phyloP scores from a whole-genome alignment of 2,113 vertebrate genomes.

The Perca schrenkii region DNA sequence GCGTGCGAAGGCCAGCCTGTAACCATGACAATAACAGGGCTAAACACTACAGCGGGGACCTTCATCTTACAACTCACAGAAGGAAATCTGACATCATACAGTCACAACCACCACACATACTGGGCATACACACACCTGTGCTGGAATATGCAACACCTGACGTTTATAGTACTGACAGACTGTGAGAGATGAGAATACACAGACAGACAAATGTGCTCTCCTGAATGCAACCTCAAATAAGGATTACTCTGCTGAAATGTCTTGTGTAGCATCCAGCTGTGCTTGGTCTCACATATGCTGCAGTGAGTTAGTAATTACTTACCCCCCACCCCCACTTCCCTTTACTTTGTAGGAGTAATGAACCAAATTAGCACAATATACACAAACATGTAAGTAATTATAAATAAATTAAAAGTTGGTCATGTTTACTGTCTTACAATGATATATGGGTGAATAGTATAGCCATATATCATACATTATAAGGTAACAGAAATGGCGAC shows the following conservation, averaged over 20 bases:
- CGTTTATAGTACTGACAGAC: conserved; percentile 74
- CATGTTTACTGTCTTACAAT: conserved; percentile 43
- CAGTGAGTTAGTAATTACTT: not conserved
- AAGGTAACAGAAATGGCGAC: conserved; percentile 59
- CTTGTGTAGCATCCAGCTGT: conserved; percentile 38
- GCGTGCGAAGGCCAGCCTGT: conserved; percentile 98
- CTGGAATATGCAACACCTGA: conserved; percentile 67
- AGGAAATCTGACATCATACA: conserved; percentile 61
- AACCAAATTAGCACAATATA: conserved; percentile 23
- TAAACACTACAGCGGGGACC: conserved; percentile 69
- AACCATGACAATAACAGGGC: conserved; percentile 90
- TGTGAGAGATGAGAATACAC: conserved; percentile 75
- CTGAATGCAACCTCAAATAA: conserved; percentile 51
- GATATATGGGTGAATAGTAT: conserved; percentile 60
- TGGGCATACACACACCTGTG: conserved; percentile 63
- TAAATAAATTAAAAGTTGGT: conserved; percentile 52
- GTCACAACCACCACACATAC: conserved; percentile 68
- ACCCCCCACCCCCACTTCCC: not conserved
- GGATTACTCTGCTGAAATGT: conserved; percentile 22
- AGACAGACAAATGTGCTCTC: conserved; percentile 78
- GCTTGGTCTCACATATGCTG: conserved; percentile 26
- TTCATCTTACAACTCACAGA: conserved; percentile 63
- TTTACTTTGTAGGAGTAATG: conserved; percentile 18
- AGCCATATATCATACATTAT: conserved; percentile 67
- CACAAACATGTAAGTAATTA: conserved; percentile 20